Conservation (phyloP, 2,113 vertebrate genomes). For the Pao palembangensis region DNA sequence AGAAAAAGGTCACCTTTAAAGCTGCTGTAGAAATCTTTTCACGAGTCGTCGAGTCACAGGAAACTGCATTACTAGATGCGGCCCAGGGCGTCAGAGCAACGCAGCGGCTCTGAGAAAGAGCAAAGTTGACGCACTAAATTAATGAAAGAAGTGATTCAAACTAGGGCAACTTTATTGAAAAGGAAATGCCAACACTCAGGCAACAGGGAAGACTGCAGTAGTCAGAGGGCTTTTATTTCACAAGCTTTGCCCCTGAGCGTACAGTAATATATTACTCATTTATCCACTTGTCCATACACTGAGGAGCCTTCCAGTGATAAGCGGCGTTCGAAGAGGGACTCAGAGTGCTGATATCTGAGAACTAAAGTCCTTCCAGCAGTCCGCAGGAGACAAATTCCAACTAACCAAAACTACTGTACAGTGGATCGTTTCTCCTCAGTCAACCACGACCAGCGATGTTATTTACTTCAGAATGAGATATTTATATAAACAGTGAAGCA, state of each 20-base stretch:
- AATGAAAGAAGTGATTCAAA: conserved; percentile 21
- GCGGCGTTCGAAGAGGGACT: conserved; percentile 20
- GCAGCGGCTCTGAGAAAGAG: background rate
- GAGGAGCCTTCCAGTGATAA: conserved; percentile 42
- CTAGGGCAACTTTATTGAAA: background rate
- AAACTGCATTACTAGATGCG: background rate
- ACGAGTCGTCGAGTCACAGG: conserved; percentile 4
- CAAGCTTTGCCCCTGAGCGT: background rate
- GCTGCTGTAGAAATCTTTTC: conserved; percentile 16
- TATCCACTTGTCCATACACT: background rate
- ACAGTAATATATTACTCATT: conserved; percentile 22
- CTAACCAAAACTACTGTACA: too few species aligned
- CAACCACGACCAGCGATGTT: too few species aligned
- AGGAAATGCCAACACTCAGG: conserved; percentile 21
- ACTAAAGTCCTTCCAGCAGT: conserved; percentile 65
- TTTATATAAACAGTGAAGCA: too few species aligned
- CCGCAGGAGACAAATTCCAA: too few species aligned
- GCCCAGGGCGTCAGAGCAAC: conserved; percentile 2
- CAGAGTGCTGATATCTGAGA: conserved; percentile 59
- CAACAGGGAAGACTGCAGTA: conserved; percentile 11
- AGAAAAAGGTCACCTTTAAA: too few species aligned
- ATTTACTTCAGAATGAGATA: too few species aligned
- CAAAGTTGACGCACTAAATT: conserved; percentile 16
- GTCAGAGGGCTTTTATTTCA: background rate
- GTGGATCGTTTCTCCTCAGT: too few species aligned